A percentile compares a stretch with the other conserved stretches of the same genome.
Evolutionary conservation across 2,113 vertebrate species (phyloP).

Genomic region (Asarcornis scutulata): DNA sequence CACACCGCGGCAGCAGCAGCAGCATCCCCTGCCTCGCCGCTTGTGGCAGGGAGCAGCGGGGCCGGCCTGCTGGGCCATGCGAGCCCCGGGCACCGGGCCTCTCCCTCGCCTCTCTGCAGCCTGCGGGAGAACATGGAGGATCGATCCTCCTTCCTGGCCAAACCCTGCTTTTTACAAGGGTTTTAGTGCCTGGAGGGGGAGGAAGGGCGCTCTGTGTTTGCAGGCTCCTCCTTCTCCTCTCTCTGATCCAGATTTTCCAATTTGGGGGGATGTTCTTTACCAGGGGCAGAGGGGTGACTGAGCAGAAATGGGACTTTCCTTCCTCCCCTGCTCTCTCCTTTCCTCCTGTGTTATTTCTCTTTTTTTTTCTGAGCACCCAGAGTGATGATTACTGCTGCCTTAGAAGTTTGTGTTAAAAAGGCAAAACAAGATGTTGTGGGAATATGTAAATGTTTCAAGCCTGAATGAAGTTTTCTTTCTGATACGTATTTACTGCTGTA

Average conservation of each 20-base stretch:
- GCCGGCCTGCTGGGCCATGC: no score
- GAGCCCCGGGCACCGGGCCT: no score
- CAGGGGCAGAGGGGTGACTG: not conserved
- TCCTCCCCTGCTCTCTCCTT: not conserved
- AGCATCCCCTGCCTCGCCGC: slow-evolving; percentile 5
- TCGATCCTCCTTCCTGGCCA: not conserved
- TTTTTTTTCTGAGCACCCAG: not conserved
- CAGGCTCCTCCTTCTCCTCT: not conserved
- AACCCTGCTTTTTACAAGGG: not conserved
- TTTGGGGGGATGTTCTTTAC: not conserved
- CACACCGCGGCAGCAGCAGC: not conserved
- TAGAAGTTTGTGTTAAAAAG: not conserved
- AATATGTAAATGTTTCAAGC: not conserved
- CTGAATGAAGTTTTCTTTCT: not conserved
- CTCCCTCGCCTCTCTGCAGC: not conserved
- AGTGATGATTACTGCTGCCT: not conserved
- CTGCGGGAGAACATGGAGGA: not conserved
- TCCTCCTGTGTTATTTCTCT: not conserved
- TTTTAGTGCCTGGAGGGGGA: not conserved
- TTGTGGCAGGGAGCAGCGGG: no score
- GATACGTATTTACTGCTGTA: not conserved
- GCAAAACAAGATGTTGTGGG: not conserved
- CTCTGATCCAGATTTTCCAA: not conserved
- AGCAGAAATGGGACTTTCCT: not conserved
- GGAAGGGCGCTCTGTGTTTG: not conserved